A percentile compares a stretch with the other conserved stretches of the same genome.
Evolutionary conservation across 2,888 invertebrate genomes (phyloP).

Genomic region (Drosophila heteroneura): DNA sequence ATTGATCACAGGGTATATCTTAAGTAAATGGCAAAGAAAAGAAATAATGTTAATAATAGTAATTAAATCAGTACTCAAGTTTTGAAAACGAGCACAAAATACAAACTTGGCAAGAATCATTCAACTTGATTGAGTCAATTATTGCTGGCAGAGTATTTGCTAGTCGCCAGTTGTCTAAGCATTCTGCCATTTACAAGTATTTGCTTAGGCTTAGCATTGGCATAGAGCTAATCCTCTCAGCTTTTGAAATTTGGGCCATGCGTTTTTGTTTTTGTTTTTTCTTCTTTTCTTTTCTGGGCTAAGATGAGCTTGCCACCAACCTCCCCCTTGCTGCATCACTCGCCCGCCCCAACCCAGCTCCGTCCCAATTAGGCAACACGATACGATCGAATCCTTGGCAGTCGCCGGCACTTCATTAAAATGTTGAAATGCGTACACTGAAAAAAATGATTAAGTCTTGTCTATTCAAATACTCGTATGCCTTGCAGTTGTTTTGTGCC

Average conservation of each 20-base stretch:
- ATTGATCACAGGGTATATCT: not conserved
- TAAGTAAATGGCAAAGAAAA: not conserved
- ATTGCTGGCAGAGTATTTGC: not conserved
- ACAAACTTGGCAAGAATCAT: not conserved
- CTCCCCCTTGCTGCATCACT: not conserved
- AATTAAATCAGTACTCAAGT: not conserved
- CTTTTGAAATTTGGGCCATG: slow-evolving; percentile 19
- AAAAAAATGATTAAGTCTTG: not conserved
- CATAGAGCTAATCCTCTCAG: slow-evolving; percentile 16
- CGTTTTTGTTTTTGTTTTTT: slow-evolving; percentile 1
- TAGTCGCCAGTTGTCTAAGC: not conserved
- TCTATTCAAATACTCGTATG: not conserved
- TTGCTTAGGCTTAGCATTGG: not conserved
- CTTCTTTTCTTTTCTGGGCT: slow-evolving; percentile 22
- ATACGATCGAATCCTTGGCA: slow-evolving; percentile 44
- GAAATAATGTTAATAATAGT: not conserved
- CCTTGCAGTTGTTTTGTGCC: not conserved
- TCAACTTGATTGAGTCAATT: not conserved
- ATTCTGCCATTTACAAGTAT: not conserved
- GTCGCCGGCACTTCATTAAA: slow-evolving; percentile 39
- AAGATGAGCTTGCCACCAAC: slow-evolving; percentile 35
- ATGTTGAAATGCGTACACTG: slow-evolving; percentile 5
- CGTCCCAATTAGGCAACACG: not conserved
- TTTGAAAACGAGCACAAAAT: not conserved
- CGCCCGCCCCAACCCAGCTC: not conserved